Conservation (phyloP, 1,140 invertebrate species). For the Mamestra configurata region DNA sequence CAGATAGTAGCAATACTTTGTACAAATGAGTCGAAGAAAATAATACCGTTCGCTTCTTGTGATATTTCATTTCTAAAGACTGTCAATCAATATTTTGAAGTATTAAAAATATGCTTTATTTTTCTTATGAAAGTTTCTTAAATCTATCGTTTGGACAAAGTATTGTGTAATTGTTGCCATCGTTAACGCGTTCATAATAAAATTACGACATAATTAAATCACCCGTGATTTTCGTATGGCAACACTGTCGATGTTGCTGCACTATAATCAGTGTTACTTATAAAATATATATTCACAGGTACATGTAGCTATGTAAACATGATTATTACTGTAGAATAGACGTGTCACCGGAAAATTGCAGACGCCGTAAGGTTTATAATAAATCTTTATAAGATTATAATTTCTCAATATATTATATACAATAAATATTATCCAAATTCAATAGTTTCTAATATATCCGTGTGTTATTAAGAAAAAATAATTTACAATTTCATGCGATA, state of each 20-base stretch:
- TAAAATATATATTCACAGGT: constrained; percentile 41
- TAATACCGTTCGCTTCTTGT: constrained; percentile 51
- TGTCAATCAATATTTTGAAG: constrained; percentile 59
- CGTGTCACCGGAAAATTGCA: too few species aligned
- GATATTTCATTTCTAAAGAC: constrained; percentile 66
- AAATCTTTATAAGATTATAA: too few species aligned
- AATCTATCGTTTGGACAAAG: constrained; percentile 61
- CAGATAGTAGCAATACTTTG: constrained; percentile 61
- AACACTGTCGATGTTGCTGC: constrained; percentile 49
- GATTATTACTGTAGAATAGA: constrained; percentile 43
- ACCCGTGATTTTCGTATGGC: constrained; percentile 50
- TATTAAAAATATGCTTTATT: constrained; percentile 58
- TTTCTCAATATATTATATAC: too few species aligned
- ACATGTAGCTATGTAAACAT: constrained; percentile 36
- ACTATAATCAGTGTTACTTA: constrained; percentile 43
- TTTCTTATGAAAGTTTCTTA: constrained; percentile 41
- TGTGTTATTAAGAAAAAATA: too few species aligned
- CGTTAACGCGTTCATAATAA: constrained; percentile 42
- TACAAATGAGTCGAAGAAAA: constrained; percentile 54
- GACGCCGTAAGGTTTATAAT: too few species aligned
- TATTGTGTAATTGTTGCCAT: constrained; percentile 58
- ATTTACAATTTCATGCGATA: too few species aligned
- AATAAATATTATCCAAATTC: too few species aligned
- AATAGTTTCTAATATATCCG: too few species aligned
- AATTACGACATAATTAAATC: constrained; percentile 3